Evolutionary conservation across 2,888 invertebrate genomes (phyloP).

Genomic region (Drosophila quinaria): DNA sequence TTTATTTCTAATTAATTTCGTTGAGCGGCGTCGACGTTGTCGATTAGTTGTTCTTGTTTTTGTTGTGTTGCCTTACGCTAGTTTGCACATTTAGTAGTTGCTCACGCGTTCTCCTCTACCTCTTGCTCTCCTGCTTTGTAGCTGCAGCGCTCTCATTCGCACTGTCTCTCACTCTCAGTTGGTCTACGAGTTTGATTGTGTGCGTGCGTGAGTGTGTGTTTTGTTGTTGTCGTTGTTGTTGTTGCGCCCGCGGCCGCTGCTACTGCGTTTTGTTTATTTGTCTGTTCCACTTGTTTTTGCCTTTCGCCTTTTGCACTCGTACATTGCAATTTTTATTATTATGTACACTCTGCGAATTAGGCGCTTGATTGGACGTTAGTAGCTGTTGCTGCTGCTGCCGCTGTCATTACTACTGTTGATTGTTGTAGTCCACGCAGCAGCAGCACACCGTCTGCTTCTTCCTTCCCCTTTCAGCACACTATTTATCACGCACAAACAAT

Average conservation of each 20-base stretch:
- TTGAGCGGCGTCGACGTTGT: conserved; percentile 17
- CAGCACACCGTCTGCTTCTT: conserved; percentile 20
- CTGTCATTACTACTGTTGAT: conserved; percentile 5
- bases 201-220: conserved; percentile 18
- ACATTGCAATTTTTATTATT: conserved; percentile 55
- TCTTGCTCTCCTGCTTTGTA: conserved; percentile 25
- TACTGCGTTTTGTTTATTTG: conserved; percentile 77
- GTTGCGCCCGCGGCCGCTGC: conserved; percentile 18
- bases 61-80: conserved; percentile 56
- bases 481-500: conserved; percentile 57
- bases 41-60: conserved; percentile 15
- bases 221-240: conserved; percentile 22
- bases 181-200: conserved; percentile 4
- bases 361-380: conserved; percentile 41
- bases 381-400: conserved; percentile 3
- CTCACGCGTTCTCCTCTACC: conserved; percentile 36
- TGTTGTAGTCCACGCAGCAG: conserved; percentile 24
- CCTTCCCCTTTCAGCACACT: conserved; percentile 13
- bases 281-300: conserved; percentile 72
- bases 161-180: conserved; percentile 19
- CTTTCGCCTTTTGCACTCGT: conserved; percentile 63
- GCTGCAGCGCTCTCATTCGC: conserved; percentile 19
- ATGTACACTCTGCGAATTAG: conserved; percentile 45
- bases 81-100: conserved; percentile 61
- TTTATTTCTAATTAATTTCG: conserved; percentile 52